Percentiles rank a stretch among this genome's conserved stretches.
Conservation (phyloP, 2,888 invertebrate species). For the Acleris sparsana region DNA sequence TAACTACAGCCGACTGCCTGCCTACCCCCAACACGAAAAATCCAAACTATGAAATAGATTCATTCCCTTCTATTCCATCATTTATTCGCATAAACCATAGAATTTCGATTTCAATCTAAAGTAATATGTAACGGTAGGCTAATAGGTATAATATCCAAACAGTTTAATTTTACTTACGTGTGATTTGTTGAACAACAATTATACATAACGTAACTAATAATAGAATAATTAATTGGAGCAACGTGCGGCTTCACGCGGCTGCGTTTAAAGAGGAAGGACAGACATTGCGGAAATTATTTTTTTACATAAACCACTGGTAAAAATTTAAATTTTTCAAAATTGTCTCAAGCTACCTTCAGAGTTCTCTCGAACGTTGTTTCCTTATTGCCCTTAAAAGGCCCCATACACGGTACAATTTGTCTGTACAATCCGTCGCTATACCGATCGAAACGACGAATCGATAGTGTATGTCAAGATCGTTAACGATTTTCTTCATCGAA, state of each 20-base stretch:
- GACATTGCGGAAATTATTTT: not conserved
- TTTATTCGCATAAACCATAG: too few species aligned
- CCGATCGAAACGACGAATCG: too few species aligned
- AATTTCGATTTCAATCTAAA: too few species aligned
- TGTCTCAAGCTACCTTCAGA: conserved; percentile 7
- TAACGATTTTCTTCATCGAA: too few species aligned
- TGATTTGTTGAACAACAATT: not conserved
- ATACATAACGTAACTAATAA: not conserved
- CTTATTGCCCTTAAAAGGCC: conserved; percentile 3
- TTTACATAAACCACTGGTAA: not conserved
- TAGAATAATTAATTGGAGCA: not conserved
- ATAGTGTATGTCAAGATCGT: too few species aligned
- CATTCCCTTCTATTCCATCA: too few species aligned
- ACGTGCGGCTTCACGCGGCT: conserved; percentile 5
- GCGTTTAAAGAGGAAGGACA: not conserved
- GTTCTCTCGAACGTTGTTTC: not conserved
- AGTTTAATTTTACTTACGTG: not conserved
- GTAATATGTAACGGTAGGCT: too few species aligned
- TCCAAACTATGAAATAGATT: too few species aligned
- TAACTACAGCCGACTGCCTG: too few species aligned
- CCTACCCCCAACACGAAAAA: too few species aligned
- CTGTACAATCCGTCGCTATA: too few species aligned
- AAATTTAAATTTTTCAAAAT: not conserved
- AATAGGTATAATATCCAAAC: not conserved
- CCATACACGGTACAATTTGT: too few species aligned